These are phyloP conservation scores for Cossypha caffra DNA, from an alignment of 2,797 vertebrate genomes.

Conservation along the genomic window DNA sequence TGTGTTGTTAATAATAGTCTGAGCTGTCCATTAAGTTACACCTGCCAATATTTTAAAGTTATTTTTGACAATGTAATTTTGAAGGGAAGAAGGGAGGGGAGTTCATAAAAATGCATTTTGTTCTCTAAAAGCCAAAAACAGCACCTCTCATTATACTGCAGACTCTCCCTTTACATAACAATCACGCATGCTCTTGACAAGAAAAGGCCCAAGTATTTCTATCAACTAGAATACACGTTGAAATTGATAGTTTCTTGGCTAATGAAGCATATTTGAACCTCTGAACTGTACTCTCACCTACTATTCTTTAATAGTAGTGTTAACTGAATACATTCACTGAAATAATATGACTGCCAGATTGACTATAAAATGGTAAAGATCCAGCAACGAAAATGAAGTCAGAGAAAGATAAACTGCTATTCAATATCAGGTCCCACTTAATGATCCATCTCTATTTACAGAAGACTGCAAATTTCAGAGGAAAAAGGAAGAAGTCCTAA, in stretches of 20 bases:
- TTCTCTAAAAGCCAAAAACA: neutral
- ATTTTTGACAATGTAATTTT: conserved; percentile 26
- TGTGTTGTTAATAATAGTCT: neutral
- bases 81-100: neutral
- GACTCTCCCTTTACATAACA: neutral
- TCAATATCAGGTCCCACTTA: neutral
- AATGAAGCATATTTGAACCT: neutral
- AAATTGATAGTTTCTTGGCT: neutral
- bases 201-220: neutral
- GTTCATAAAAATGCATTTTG: neutral
- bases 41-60: neutral
- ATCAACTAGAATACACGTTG: neutral
- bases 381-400: neutral
- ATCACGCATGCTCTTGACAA: neutral
- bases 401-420: neutral
- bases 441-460: neutral
- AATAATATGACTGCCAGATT: neutral
- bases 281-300: neutral
- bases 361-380: neutral
- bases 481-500: neutral
- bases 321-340: neutral
- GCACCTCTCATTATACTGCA: neutral
- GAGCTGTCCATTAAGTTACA: neutral
- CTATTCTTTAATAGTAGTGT: neutral
- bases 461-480: neutral